A percentile compares a stretch with the other conserved stretches of the same genome.
phyloP scores from a whole-genome alignment of 2,797 vertebrate species.

The Orientallactaga sibirica region DNA sequence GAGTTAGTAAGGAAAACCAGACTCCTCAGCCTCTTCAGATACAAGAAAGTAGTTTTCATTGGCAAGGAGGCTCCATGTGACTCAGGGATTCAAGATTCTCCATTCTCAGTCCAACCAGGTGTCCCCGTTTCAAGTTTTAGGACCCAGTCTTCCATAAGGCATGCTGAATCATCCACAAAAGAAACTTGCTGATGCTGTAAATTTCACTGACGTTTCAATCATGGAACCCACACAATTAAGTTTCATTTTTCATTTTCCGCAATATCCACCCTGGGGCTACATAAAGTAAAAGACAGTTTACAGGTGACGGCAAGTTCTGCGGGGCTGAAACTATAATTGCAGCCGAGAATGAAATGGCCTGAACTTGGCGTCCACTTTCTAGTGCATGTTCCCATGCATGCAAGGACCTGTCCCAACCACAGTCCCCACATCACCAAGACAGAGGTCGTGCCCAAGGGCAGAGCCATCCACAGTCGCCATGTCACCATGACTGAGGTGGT shows the following conservation, averaged over 20 bases:
- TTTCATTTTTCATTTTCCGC: constrained; percentile 63
- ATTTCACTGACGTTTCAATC: constrained; percentile 48
- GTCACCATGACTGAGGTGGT: no score
- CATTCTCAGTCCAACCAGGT: constrained; percentile 25
- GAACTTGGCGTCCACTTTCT: neutral
- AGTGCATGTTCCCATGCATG: neutral
- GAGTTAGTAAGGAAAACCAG: constrained; percentile 32
- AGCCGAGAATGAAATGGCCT: constrained; percentile 56
- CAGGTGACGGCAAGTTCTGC: neutral
- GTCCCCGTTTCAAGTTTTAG: constrained; percentile 32
- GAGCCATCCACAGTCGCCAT: no score
- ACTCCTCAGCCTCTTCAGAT: neutral
- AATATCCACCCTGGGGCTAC: neutral
- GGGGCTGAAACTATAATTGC: neutral
- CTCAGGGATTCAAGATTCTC: neutral
- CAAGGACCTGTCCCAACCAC: neutral
- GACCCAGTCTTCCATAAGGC: constrained; percentile 33
- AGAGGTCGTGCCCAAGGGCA: neutral
- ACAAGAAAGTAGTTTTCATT: neutral
- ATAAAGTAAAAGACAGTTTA: constrained; percentile 44
- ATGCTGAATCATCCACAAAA: constrained; percentile 1
- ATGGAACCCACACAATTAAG: constrained; percentile 48
- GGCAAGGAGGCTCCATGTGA: neutral
- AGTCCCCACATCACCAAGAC: neutral
- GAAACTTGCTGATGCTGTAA: constrained; percentile 7